A percentile compares a stretch with the other conserved stretches of the same genome.
These are phyloP conservation scores for Tyrannus savana DNA, from an alignment of 2,113 vertebrate genomes.

Conservation along the genomic window DNA sequence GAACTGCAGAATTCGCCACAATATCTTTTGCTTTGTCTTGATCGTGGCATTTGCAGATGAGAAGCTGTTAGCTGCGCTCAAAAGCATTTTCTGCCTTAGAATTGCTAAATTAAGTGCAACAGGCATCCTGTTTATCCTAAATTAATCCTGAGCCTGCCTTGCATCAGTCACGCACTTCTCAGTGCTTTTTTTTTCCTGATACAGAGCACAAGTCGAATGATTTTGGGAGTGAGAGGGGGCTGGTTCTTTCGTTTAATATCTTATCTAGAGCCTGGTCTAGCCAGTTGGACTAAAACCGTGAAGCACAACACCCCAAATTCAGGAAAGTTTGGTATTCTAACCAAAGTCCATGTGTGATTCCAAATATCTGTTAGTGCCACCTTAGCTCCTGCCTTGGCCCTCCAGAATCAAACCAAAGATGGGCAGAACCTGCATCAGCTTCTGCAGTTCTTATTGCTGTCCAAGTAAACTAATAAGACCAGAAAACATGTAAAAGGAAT, in stretches of 20 bases:
- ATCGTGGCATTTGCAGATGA: slow-evolving; percentile 36
- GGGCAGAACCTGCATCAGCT: neutral
- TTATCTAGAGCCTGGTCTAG: neutral
- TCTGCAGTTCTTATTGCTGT: neutral
- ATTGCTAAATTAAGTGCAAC: neutral
- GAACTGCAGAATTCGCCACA: slow-evolving; percentile 43
- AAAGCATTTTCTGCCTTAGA: neutral
- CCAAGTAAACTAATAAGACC: neutral
- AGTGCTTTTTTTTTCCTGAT: neutral
- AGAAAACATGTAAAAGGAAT: neutral
- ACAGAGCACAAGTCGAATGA: neutral
- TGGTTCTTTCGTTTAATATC: neutral
- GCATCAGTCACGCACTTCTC: neutral
- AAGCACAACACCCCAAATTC: neutral
- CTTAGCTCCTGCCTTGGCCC: neutral
- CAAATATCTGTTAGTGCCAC: neutral
- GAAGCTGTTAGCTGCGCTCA: neutral
- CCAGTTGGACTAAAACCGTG: neutral
- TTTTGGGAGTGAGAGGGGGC: neutral
- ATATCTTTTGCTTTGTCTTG: slow-evolving; percentile 38
- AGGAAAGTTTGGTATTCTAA: neutral
- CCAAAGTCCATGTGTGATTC: neutral
- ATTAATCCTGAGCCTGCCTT: slow-evolving; percentile 3
- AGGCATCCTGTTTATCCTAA: slow-evolving; percentile 25
- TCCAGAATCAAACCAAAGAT: neutral